Evolutionary conservation across 1,140 invertebrate genomes (phyloP).

Genomic region (Hetaerina americana): DNA sequence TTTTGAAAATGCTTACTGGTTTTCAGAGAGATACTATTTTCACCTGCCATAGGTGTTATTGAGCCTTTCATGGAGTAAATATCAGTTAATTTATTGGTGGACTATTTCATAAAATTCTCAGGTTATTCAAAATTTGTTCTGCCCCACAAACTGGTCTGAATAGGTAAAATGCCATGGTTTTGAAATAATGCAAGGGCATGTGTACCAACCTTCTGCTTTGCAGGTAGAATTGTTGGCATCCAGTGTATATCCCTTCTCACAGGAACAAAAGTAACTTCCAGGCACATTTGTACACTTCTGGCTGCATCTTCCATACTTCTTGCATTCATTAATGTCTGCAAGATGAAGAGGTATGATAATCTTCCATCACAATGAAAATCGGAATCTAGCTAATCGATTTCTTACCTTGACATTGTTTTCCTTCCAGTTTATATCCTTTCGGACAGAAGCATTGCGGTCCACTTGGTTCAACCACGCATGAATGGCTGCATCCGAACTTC

Average conservation of each 20-base stretch:
- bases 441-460: constrained; percentile 35
- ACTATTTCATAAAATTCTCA: not conserved
- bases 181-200: too few species aligned
- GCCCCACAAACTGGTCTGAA: too few species aligned
- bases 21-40: too few species aligned
- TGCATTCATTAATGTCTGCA: constrained; percentile 71
- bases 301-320: constrained; percentile 58
- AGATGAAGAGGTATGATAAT: not conserved
- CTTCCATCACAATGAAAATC: not conserved
- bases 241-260: constrained; percentile 57
- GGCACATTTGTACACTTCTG: constrained; percentile 67
- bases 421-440: constrained; percentile 24
- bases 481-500: constrained; percentile 10
- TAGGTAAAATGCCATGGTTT: too few species aligned
- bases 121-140: too few species aligned
- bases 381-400: not conserved
- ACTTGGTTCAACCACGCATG: constrained; percentile 23
- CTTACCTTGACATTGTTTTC: not conserved
- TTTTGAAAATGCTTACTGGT: too few species aligned
- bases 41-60: too few species aligned
- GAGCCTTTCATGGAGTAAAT: too few species aligned
- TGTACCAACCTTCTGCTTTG: constrained; percentile 36
- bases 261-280: constrained; percentile 67
- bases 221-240: constrained; percentile 54
- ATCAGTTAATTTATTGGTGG: not conserved